phyloP scores from a whole-genome alignment of 2,888 invertebrate genomes.

The Deilephila porcellus region DNA sequence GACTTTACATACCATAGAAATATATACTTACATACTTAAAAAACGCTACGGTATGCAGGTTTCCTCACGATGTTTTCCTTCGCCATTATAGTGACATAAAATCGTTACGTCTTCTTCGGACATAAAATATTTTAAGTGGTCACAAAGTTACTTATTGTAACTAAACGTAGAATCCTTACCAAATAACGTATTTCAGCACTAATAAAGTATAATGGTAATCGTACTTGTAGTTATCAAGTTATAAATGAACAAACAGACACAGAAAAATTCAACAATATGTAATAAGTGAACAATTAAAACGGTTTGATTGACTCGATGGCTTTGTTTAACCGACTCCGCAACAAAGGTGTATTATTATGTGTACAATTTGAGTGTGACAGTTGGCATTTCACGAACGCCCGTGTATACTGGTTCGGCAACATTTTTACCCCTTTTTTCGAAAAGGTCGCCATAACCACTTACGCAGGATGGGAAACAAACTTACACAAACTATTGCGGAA shows the following conservation, averaged over 20 bases:
- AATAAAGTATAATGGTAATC: too few relatives aligned
- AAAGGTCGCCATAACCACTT: conserved; percentile 64
- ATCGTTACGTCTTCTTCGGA: too few relatives aligned
- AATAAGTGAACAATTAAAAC: conserved; percentile 39
- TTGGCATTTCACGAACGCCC: conserved; percentile 70
- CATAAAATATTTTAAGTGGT: too few relatives aligned
- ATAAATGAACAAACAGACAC: not conserved
- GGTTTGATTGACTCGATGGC: conserved; percentile 39
- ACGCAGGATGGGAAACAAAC: conserved; percentile 44
- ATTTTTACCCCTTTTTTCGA: conserved; percentile 60
- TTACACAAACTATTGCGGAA: conserved; percentile 10
- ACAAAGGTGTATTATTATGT: conserved; percentile 53
- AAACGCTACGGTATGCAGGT: too few relatives aligned
- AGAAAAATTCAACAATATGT: not conserved
- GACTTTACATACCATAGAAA: too few relatives aligned
- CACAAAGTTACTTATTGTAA: too few relatives aligned
- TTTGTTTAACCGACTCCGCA: conserved; percentile 51
- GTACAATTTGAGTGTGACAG: conserved; percentile 54
- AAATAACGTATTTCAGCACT: too few relatives aligned
- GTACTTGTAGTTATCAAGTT: too few relatives aligned
- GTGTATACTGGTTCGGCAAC: conserved; percentile 50
- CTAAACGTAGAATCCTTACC: too few relatives aligned
- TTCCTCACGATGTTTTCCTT: too few relatives aligned
- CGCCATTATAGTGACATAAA: too few relatives aligned
- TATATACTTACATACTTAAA: too few relatives aligned